A percentile compares a stretch with the other conserved stretches of the same genome.
Evolutionary conservation across 64 coral and sea anemone species (phyloP).

Genomic region (Montipora sp.): DNA sequence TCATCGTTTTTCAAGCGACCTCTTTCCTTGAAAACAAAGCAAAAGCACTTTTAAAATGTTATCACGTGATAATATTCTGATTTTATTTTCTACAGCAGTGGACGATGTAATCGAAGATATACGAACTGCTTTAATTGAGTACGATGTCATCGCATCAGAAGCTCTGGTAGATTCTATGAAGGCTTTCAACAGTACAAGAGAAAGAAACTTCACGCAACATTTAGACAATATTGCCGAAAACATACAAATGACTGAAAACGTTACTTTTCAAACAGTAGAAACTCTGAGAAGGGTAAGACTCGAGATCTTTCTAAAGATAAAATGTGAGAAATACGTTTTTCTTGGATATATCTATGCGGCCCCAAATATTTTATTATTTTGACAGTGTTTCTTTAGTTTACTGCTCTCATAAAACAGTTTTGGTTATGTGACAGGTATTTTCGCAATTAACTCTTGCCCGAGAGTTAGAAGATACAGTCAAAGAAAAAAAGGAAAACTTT

Average conservation of each 20-base stretch:
- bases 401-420: neutral
- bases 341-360: too few species aligned
- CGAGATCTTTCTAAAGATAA: neutral
- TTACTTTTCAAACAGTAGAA: neutral
- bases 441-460: slow-evolving; percentile 17
- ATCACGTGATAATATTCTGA: too few species aligned
- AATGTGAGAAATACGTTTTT: neutral
- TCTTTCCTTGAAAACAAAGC: neutral
- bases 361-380: too few species aligned
- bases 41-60: neutral
- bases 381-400: too few species aligned
- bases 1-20: neutral
- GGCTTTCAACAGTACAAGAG: neutral
- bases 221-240: neutral
- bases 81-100: neutral
- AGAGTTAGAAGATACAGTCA: neutral
- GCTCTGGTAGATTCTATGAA: neutral
- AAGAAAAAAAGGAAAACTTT: slow-evolving; percentile 2
- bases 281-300: slow-evolving; percentile 6
- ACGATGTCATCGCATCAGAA: neutral
- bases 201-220: slow-evolving; percentile 38
- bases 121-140: neutral
- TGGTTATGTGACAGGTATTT: neutral
- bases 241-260: slow-evolving; percentile 10
- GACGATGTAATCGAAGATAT: neutral